Evolutionary conservation across 2,113 vertebrate genomes (phyloP).

Genomic region (Scolopax mira): DNA sequence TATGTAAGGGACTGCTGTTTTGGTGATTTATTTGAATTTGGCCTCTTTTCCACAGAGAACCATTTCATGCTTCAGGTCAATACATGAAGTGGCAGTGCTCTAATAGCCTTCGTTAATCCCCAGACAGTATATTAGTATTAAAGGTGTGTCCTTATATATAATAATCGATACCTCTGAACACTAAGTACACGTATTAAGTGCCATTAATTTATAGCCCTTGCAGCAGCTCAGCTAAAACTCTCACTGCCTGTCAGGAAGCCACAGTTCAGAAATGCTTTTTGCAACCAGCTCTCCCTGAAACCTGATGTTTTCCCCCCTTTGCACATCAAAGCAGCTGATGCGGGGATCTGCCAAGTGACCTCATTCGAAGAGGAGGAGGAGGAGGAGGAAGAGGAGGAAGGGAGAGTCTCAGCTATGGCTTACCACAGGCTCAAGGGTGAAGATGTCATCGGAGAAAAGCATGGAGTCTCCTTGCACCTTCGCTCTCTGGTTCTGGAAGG

Average conservation of each 20-base stretch:
- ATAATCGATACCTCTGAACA: neutral
- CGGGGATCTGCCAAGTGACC: neutral
- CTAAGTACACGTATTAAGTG: neutral
- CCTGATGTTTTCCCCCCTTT: neutral
- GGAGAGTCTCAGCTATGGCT: neutral
- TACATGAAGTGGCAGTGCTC: neutral
- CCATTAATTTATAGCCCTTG: neutral
- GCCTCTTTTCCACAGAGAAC: neutral
- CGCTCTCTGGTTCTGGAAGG: constrained; percentile 66
- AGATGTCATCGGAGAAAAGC: constrained; percentile 65
- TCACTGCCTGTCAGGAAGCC: fast-evolving
- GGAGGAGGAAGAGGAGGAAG: neutral
- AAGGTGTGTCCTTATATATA: neutral
- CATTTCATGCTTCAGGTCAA: neutral
- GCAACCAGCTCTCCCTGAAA: neutral
- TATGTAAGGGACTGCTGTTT: neutral
- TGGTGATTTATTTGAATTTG: neutral
- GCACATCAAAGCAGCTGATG: neutral
- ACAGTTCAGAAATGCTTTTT: neutral
- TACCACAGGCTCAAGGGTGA: constrained; percentile 80
- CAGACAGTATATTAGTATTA: fast-evolving
- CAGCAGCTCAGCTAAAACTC: neutral
- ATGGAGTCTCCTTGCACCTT: constrained; percentile 55
- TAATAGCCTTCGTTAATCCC: neutral
- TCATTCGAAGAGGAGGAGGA: neutral